Percentiles rank a stretch among this genome's conserved stretches.
Evolutionary conservation across 2,113 vertebrate species (phyloP).

Genomic region (Myotis davidii): DNA sequence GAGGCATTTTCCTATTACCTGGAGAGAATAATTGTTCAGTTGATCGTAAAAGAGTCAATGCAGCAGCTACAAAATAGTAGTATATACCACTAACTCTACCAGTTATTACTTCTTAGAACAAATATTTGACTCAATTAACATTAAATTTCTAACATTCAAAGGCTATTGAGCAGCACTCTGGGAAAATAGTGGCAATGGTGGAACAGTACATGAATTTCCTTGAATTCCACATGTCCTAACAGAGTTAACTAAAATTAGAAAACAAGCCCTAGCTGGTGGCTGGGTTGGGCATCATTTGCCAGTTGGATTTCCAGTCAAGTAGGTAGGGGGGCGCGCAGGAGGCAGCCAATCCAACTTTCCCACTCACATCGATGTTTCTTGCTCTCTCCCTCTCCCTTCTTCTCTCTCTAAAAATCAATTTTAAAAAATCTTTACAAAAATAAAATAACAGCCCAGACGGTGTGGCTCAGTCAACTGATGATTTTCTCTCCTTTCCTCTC

Average conservation of each 20-base stretch:
- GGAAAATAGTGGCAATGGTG: not conserved
- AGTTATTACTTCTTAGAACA: not conserved
- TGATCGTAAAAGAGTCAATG: not conserved
- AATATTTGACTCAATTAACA: not conserved
- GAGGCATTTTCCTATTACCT: not conserved
- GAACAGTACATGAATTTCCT: not conserved
- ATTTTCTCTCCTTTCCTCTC: no score
- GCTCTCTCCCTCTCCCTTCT: not conserved
- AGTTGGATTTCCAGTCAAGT: not conserved
- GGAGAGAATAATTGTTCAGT: not conserved
- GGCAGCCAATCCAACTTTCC: not conserved
- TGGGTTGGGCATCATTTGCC: not conserved
- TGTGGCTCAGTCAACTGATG: no score
- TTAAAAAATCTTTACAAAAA: not conserved
- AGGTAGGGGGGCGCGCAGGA: not conserved
- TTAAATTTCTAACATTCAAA: not conserved
- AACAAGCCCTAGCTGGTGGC: not conserved
- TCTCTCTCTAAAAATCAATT: not conserved
- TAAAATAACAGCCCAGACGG: not conserved
- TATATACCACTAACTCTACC: not conserved
- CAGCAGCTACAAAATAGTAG: not conserved
- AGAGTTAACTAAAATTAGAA: not conserved
- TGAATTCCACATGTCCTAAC: not conserved
- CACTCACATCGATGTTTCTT: not conserved
- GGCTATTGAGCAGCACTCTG: not conserved